phyloP scores from a whole-genome alignment of 2,113 vertebrate species.

The Takifugu flavidus region DNA sequence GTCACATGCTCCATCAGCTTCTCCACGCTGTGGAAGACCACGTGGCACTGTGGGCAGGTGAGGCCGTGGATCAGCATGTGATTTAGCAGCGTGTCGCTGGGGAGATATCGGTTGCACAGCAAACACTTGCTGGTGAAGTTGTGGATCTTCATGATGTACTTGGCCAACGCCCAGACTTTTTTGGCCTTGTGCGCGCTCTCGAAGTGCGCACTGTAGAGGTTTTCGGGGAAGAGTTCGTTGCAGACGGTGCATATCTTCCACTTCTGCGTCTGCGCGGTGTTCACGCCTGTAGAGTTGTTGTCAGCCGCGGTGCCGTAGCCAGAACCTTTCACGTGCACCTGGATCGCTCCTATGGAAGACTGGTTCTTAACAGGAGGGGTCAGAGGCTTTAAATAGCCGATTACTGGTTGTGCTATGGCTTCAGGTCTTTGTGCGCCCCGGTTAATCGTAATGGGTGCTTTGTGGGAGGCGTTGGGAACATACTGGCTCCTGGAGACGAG shows the following conservation, averaged over 20 bases:
- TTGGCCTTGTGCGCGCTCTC: slow-evolving; percentile 96
- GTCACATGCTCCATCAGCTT: slow-evolving; percentile 91
- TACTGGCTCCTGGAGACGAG: slow-evolving; percentile 82
- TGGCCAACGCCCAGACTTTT: slow-evolving; percentile 93
- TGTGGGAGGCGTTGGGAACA: slow-evolving; percentile 77
- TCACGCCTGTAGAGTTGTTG: slow-evolving; percentile 45
- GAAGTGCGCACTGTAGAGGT: slow-evolving; percentile 93
- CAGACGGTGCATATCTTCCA: slow-evolving; percentile 99
- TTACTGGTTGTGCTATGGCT: slow-evolving; percentile 83
- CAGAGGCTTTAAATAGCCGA: slow-evolving; percentile 85
- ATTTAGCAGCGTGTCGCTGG: slow-evolving; percentile 93
- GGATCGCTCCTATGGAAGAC: slow-evolving; percentile 67
- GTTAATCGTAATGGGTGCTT: slow-evolving; percentile 74
- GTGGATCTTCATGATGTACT: slow-evolving; percentile 99
- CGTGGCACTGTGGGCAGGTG: slow-evolving; percentile 93
- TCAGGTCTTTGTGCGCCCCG: slow-evolving; percentile 78
- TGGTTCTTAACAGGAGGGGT: slow-evolving; percentile 76
- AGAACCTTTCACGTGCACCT: slow-evolving; percentile 73
- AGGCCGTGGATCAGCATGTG: slow-evolving; percentile 98
- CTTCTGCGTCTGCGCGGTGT: slow-evolving; percentile 91
- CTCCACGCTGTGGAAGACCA: slow-evolving; percentile 93
- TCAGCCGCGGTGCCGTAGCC: slow-evolving; percentile 58
- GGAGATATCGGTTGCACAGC: slow-evolving; percentile 95
- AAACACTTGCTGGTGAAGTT: slow-evolving; percentile 99
- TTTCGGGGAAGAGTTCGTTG: slow-evolving; percentile 96